Evolutionary conservation across 2,797 vertebrate genomes (phyloP), one percentile per base, ranked within the genome.

Genomic region (Trachops cirrhosus): DNA sequence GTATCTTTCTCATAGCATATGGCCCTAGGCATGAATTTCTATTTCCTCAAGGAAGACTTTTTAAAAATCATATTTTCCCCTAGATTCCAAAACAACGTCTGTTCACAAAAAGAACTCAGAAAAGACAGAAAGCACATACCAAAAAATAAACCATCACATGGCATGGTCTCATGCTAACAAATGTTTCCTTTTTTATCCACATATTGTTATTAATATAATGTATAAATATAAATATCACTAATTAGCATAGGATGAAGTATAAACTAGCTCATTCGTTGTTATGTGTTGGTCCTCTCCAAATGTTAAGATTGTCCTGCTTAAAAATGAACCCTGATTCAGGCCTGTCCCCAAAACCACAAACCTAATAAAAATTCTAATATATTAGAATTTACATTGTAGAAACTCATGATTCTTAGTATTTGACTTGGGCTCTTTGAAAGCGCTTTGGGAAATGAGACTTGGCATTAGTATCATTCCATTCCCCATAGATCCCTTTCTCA

Each of bases 1-100:
- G 7, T 74, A 39, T 46, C 44, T 86, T 91, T 93, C 34, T 86
- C 50, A 64, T 34, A 44, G 32, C 26, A 12, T 79, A 3, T 80
- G 39, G 44, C 26, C 39, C 18, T 12, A 73, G 15, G 39, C 29
- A 89, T 78, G 48, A 95, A 34, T 39, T 86, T 48, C 29, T 26
- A 54, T 91, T 91, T 86, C 78, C 93, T 88, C 37, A 93, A 78
- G 46, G 41, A 62, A 68, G 12, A 26, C n/a, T 3, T 89, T 94
- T 93, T 82, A 19, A 15, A 29, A 62, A 74, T 46, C 52, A 14
- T 82, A 75, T 48, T 93, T 92, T 44, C 16, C 32, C 21, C 14
- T 52, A 62, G n/a, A 41, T 48, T 84, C 37, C 44, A 50, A 73
- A 73, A 52, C 44, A 87, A 5, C 29, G 62, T 62, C 15, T 29